Conservation (phyloP, 2,113 vertebrate species). For the Anser cygnoides region DNA sequence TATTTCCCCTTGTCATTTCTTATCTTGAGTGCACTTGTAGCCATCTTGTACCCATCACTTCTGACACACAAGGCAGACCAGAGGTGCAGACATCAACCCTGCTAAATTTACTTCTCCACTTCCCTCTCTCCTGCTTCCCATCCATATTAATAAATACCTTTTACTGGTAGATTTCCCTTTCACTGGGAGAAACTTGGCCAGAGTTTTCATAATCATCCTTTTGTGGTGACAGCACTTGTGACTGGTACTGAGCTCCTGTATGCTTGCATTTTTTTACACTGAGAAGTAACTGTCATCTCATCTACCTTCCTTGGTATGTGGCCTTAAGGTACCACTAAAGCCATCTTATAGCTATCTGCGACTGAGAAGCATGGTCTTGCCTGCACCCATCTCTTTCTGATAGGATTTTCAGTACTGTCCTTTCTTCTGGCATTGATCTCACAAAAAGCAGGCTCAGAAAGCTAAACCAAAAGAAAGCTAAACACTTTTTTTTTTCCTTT, state of each 20-base stretch:
- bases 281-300: neutral
- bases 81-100: neutral
- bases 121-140: neutral
- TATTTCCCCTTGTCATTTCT: conserved; percentile 21
- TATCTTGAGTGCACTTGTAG: neutral
- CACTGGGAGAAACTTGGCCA: neutral
- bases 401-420: neutral
- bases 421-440: neutral
- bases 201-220: neutral
- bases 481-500: rapidly evolving
- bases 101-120: neutral
- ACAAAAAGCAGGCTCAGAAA: neutral
- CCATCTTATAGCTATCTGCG: neutral
- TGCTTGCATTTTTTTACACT: neutral
- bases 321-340: neutral
- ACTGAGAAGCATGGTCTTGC: neutral
- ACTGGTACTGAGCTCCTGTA: neutral
- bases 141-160: neutral
- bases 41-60: neutral
- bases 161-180: neutral
- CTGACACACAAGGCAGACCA: neutral
- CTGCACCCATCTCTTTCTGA: neutral
- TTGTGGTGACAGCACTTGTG: neutral
- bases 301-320: neutral
- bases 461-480: neutral